These are phyloP conservation scores for Alsophila aescularia DNA, from an alignment of 2,888 invertebrate genomes.

Conservation along the genomic window DNA sequence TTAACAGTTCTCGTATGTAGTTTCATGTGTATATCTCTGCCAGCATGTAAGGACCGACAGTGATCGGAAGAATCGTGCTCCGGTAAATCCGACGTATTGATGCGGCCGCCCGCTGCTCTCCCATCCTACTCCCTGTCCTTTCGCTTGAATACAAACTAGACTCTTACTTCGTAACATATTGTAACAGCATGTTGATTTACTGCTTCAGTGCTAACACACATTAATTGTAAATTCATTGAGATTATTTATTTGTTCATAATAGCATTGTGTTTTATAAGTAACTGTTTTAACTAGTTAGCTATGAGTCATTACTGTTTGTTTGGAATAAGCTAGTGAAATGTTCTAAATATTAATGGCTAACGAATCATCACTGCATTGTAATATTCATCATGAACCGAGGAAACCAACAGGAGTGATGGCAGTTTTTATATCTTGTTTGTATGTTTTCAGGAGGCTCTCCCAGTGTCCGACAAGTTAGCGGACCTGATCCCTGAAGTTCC, in stretches of 20 bases:
- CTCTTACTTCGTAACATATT: constrained; percentile 34
- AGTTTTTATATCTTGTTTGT: constrained; percentile 12
- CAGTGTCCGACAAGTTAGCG: constrained; percentile 70
- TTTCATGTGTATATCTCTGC: constrained; percentile 72
- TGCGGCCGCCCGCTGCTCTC: constrained; percentile 38
- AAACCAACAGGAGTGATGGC: neutral
- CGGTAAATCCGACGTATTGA: constrained; percentile 26
- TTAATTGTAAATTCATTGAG: constrained; percentile 2
- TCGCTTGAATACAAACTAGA: constrained; percentile 48
- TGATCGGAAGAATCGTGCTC: constrained; percentile 62
- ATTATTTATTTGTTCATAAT: constrained; percentile 5
- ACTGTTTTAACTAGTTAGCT: constrained; percentile 4
- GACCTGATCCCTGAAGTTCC: constrained; percentile 76
- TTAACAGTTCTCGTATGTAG: constrained; percentile 72
- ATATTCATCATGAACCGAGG: neutral
- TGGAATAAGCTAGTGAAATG: neutral
- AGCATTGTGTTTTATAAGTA: constrained; percentile 2
- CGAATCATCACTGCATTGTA: constrained; percentile 5
- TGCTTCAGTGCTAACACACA: constrained; percentile 67
- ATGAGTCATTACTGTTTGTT: too few relatives aligned
- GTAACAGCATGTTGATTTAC: constrained; percentile 56
- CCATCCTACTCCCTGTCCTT: constrained; percentile 47
- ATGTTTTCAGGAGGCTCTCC: constrained; percentile 65
- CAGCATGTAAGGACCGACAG: constrained; percentile 75
- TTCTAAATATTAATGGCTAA: neutral